Base-by-base conservation (phyloP, 2,797 vertebrate genomes). In the Sebastes flavidus region DNA sequence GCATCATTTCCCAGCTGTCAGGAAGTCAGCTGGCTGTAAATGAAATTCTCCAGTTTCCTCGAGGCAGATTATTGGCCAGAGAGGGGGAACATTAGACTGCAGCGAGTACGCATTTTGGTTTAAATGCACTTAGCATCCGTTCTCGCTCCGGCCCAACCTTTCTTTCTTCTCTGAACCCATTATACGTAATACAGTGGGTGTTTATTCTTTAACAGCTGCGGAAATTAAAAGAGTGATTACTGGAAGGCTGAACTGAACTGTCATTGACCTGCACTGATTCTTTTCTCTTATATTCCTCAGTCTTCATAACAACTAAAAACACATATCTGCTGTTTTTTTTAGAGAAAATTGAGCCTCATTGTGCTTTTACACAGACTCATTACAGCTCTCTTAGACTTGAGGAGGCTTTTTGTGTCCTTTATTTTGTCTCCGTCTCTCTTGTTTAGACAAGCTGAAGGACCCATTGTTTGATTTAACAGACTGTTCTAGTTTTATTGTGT, bases 101-200 rank as follows among this genome's bases (percentile, higher is more conserved):
- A 89, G 85, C 22, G 52, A 60, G 66, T 55, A 66, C 54, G 25
- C 74, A 75, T 85, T 83, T 75, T 36, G 58, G 60, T 88, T 76
- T 75, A 78, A 88, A 86, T 83, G 82, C 75, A 84, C 63, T 83
- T 80, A 86, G 59, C 32, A 20, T 60, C 71, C 56, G 68, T 79
- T 77, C 25, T 63, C 14, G 54, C 18, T 36, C 34, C 52, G 69
- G 72, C 29, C n/a, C 65, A 78, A 1, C 13, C 5, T 56, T 82
- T 38, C 14, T 59, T 65, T 65, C 72, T 55, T 65, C 54, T 61
- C 65, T 24, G 34, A 85, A 67, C 11, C 59, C 38, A 42, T 42
- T 25, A 38, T 77, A 34, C 34, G 10, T 34, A 34, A 34, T 78
- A 69, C 16, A 49, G 38, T 68, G 29, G 36, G 22, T 67, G 24